Conservation (phyloP, 2,113 vertebrate species). For the Rissa tridactyla region DNA sequence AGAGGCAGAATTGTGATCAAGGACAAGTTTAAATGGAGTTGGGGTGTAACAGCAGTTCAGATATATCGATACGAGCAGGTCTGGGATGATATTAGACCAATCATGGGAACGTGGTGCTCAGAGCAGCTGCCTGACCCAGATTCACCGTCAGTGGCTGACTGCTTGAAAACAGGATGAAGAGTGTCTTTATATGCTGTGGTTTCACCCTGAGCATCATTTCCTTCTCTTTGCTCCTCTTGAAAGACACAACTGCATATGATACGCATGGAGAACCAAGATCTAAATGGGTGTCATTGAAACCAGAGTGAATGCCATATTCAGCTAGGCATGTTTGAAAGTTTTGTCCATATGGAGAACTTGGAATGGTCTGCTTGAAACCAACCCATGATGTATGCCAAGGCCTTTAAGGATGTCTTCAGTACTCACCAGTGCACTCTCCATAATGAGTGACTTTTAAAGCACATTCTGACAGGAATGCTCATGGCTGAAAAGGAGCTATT, state of each 20-base stretch:
- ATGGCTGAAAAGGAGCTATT: background rate
- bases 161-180: background rate
- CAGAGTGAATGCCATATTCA: background rate
- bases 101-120: background rate
- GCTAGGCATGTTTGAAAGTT: background rate
- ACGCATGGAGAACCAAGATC: background rate
- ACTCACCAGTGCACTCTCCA: too few relatives aligned
- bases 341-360: background rate
- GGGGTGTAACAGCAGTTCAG: background rate
- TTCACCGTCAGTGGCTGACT: background rate
- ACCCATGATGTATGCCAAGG: accelerated
- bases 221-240: background rate
- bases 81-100: background rate
- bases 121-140: background rate
- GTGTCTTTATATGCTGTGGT: background rate
- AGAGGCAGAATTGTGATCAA: background rate
- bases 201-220: background rate
- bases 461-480: background rate
- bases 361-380: background rate
- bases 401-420: background rate
- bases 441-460: background rate
- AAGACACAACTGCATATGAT: background rate
- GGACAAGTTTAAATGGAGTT: background rate
- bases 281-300: background rate
- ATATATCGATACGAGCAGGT: background rate